A percentile compares a stretch with the other conserved stretches of the same genome.
Evolutionary conservation across 2,113 vertebrate species (phyloP).

Genomic region (Clupea harengus): DNA sequence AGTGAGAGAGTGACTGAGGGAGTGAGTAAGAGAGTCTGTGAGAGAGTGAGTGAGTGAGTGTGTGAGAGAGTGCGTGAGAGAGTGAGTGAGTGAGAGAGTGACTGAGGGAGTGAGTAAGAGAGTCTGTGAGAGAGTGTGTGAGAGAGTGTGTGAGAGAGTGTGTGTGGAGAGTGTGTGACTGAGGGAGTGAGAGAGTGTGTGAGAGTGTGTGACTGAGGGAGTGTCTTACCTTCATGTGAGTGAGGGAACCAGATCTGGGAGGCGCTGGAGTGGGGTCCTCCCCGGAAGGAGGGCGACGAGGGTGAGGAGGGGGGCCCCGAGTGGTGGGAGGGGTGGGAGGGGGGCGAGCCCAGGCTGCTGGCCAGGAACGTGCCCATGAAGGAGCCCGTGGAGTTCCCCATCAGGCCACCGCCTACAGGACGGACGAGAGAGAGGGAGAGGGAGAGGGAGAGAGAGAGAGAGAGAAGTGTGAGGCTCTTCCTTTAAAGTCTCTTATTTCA

Average conservation of each 20-base stretch:
- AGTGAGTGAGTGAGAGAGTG: background rate
- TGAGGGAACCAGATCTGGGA: constrained; percentile 98
- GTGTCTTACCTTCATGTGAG: constrained; percentile 88
- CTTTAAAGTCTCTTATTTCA: constrained; percentile 9
- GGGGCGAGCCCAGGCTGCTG: constrained; percentile 85
- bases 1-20: too few relatives aligned
- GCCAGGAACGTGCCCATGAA: constrained; percentile 97
- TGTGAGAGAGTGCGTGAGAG: background rate
- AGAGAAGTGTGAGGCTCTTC: background rate
- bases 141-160: background rate
- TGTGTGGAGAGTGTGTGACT: background rate
- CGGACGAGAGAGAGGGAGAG: constrained; percentile 2
- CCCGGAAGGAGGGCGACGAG: constrained; percentile 84
- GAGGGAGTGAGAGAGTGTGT: background rate
- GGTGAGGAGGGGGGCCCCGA: constrained; percentile 80
- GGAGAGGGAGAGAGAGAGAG: constrained; percentile 15
- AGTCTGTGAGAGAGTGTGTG: background rate
- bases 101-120: background rate
- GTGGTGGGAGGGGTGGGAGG: constrained; percentile 70
- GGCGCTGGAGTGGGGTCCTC: constrained; percentile 81
- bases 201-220: background rate
- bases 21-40: too few relatives aligned
- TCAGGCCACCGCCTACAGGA: constrained; percentile 73
- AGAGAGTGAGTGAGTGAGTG: too few relatives aligned
- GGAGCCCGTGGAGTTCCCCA: constrained; percentile 81